Evolutionary conservation across 2,113 vertebrate genomes (phyloP), one percentile per base, ranked within the genome.

Genomic region (Pandion haliaetus): DNA sequence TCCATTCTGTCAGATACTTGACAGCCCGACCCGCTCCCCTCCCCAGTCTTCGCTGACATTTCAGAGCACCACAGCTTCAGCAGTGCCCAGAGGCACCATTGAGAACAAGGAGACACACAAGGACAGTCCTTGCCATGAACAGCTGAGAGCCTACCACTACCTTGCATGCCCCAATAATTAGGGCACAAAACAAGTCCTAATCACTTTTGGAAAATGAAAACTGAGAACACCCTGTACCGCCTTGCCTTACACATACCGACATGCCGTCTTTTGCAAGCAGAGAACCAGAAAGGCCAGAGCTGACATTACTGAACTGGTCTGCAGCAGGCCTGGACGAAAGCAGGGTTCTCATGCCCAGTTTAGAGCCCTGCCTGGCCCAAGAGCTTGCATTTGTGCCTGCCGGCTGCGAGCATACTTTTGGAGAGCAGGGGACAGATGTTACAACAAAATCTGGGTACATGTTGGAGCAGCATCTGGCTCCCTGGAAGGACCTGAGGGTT

Each of bases 1-100:
- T 82, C 80, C 70, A 58, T 55, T 85, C 40, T 86, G 88, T 88
- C 81, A 95, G 95, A 52, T 40, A 14, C 50, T 8, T 72, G 86
- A 92, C 85, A 92, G 88, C 69, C 63, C 1, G 1, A 23, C 63
- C 49, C 1, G 1, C 62, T 86, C 77, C 79, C 59, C 49, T 83
- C 67, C 61, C 32, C 9, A 2, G 28, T 26, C 69, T 80, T 32
- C 6, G 2, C 73, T 50, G 59, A 77, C 70, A 54, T 84, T 87
- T 81, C 85, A 49, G 73, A 90, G 88, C 85, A 72, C 69, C 69
- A 63, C 58, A 69, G 85, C 62, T 76, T 55, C 47, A 42, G 72
- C 21, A 5, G 40, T 76, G 91, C 91, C 91, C 82, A 70, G 62
- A 57, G 88, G 91, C 85, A 78, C 83, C 5, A 2, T 10, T 2